Evolutionary conservation across 2,888 invertebrate genomes (phyloP).

Genomic region (Nineta flava): DNA sequence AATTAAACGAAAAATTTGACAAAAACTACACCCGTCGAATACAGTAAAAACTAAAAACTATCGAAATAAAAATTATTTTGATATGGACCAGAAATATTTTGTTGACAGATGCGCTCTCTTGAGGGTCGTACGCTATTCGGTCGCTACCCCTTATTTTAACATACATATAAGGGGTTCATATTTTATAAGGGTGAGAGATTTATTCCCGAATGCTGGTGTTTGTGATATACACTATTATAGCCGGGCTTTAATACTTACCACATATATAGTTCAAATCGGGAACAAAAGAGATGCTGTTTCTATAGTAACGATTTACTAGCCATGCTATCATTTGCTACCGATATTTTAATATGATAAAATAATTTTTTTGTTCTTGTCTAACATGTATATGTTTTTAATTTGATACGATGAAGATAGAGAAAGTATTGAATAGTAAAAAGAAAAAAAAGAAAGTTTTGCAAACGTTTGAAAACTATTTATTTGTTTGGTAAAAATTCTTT

Average conservation of each 20-base stretch:
- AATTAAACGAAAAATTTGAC: neutral
- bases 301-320: neutral
- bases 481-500: too few relatives aligned
- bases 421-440: too few relatives aligned
- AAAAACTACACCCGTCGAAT: neutral
- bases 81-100: neutral
- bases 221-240: too few relatives aligned
- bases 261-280: neutral
- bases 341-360: too few relatives aligned
- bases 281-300: neutral
- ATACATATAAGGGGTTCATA: neutral
- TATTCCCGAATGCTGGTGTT: neutral
- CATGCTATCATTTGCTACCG: too few relatives aligned
- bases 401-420: too few relatives aligned
- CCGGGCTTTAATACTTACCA: too few relatives aligned
- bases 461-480: too few relatives aligned
- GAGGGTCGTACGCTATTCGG: neutral
- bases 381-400: too few relatives aligned
- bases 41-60: neutral
- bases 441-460: too few relatives aligned
- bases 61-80: neutral
- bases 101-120: slow-evolving; percentile 1
- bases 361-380: too few relatives aligned
- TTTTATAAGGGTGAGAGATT: neutral
- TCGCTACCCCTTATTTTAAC: neutral